Evolutionary conservation across 2,113 vertebrate species (phyloP).

Genomic region (Chamaea fasciata): DNA sequence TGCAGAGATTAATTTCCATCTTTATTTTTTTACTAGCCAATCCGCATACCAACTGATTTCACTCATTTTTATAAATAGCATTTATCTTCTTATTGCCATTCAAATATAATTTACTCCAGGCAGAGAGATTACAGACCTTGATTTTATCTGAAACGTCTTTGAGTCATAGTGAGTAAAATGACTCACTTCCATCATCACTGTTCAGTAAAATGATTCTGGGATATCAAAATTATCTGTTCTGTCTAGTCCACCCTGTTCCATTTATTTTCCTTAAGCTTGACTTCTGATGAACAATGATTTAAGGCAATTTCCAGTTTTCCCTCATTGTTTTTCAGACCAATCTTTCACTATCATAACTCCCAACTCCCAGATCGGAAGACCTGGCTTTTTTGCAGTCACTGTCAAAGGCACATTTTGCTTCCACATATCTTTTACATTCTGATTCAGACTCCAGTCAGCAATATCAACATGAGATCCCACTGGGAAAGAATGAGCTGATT

Average conservation of each 20-base stretch:
- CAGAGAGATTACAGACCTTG: conserved; percentile 43
- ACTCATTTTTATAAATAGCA: conserved; percentile 59
- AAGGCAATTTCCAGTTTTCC: background rate
- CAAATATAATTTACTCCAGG: conserved; percentile 46
- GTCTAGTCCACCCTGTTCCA: background rate
- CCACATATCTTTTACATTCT: background rate
- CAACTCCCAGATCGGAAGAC: background rate
- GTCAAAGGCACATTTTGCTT: background rate
- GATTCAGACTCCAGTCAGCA: background rate
- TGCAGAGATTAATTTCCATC: conserved; percentile 14
- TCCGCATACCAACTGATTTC: conserved; percentile 35
- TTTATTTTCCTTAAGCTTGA: conserved; percentile 4
- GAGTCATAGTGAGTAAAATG: conserved; percentile 43
- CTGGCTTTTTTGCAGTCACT: background rate
- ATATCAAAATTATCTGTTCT: conserved; percentile 40
- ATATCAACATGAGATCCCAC: background rate
- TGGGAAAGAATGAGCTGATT: background rate
- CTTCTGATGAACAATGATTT: background rate
- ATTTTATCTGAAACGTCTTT: conserved; percentile 30
- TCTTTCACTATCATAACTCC: background rate
- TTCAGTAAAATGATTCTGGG: conserved; percentile 5
- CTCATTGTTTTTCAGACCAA: background rate
- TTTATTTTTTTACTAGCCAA: background rate
- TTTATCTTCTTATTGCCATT: conserved; percentile 56
- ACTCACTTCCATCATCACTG: conserved; percentile 46